phyloP scores from a whole-genome alignment of 2,888 invertebrate species.

The Agapostemon virescens region DNA sequence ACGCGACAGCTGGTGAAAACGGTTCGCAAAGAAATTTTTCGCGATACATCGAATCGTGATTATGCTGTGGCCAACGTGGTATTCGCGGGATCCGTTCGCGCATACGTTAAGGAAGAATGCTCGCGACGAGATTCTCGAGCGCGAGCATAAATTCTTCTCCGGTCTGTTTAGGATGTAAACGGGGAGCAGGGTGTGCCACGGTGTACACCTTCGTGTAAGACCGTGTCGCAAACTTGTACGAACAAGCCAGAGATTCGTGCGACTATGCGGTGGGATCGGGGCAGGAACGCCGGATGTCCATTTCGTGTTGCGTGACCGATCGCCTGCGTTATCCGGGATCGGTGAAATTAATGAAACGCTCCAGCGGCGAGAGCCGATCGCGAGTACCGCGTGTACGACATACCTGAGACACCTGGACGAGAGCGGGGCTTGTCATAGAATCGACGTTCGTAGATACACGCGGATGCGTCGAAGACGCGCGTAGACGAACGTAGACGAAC shows the following conservation, averaged over 20 bases:
- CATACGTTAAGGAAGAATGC: not conserved
- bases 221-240: constrained; percentile 6
- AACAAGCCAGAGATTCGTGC: not conserved
- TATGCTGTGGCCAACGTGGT: not conserved
- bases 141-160: constrained; percentile 15
- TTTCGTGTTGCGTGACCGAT: constrained; percentile 15
- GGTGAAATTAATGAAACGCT: not conserved
- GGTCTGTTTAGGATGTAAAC: not conserved
- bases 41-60: constrained; percentile 20
- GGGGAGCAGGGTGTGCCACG: not conserved
- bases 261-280: not conserved
- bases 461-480: too few relatives aligned
- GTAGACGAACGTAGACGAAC: too few relatives aligned
- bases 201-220: not conserved
- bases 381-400: not conserved
- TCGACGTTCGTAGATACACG: too few relatives aligned
- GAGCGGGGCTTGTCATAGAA: not conserved
- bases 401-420: not conserved
- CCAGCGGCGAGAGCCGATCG: not conserved
- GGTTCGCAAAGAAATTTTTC: too few relatives aligned
- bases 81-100: constrained; percentile 7
- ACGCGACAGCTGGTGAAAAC: too few relatives aligned
- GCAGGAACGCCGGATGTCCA: constrained; percentile 4
- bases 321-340: not conserved
- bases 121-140: not conserved